Conservation (phyloP, 2,797 vertebrate species). For the Melanotaenia nigrans region DNA sequence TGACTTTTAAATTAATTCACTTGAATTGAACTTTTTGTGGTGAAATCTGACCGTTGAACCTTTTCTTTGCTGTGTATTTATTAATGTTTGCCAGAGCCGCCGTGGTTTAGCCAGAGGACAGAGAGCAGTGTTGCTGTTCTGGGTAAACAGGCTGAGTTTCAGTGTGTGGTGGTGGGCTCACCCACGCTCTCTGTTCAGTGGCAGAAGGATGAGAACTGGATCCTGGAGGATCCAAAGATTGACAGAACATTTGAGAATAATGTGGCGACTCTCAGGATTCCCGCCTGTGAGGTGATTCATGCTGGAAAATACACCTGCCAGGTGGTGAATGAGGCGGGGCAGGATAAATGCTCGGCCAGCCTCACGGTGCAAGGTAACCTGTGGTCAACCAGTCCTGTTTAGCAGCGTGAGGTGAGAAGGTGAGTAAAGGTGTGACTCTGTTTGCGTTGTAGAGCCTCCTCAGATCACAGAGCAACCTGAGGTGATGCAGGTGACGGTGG, state of each 20-base stretch:
- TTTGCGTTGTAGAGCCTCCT: constrained; percentile 89
- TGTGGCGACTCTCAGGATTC: constrained; percentile 87
- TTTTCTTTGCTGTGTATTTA: no score
- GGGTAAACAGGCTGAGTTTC: constrained; percentile 88
- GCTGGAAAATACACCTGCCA: constrained; percentile 94
- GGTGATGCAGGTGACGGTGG: constrained; percentile 90
- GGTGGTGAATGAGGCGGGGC: constrained; percentile 93
- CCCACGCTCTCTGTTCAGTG: constrained; percentile 90
- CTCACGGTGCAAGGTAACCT: constrained; percentile 94
- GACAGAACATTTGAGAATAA: constrained; percentile 88
- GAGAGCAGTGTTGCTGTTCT: constrained; percentile 88
- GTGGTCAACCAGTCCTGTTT: constrained; percentile 22
- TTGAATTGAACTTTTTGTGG: no score
- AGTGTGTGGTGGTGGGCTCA: constrained; percentile 87
- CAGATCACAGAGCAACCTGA: constrained; percentile 93
- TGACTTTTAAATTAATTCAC: no score
- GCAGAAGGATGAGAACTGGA: constrained; percentile 95
- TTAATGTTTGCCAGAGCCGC: constrained; percentile 84
- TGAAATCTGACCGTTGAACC: no score
- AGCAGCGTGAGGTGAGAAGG: neutral
- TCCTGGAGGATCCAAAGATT: constrained; percentile 89
- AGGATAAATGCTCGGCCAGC: constrained; percentile 90
- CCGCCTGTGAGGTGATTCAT: constrained; percentile 85
- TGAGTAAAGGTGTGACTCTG: constrained; percentile 32
- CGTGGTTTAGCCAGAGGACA: constrained; percentile 89